phyloP scores from a whole-genome alignment of 2,113 vertebrate genomes.

The Dasyornis broadbenti region DNA sequence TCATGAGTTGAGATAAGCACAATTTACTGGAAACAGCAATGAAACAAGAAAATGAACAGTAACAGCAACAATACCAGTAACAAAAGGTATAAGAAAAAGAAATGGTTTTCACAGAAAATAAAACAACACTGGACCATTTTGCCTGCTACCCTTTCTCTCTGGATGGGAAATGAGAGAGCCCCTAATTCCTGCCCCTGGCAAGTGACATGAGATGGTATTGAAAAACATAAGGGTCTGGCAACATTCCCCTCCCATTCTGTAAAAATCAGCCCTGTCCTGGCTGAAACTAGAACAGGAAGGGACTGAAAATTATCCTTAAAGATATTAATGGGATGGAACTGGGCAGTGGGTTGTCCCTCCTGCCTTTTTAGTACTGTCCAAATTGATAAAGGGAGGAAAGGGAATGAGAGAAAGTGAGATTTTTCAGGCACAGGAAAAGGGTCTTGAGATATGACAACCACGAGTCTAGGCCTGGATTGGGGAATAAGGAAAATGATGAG shows the following conservation, averaged over 20 bases:
- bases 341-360: background rate
- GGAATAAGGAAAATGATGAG: background rate
- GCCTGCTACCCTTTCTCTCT: background rate
- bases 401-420: background rate
- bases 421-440: background rate
- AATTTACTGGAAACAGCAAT: background rate
- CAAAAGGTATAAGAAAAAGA: background rate
- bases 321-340: background rate
- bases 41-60: background rate
- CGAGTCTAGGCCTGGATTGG: background rate
- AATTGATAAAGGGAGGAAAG: background rate
- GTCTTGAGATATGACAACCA: background rate
- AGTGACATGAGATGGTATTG: background rate
- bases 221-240: background rate
- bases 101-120: background rate
- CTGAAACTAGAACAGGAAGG: background rate
- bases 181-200: background rate
- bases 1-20: too few species aligned
- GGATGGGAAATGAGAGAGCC: background rate
- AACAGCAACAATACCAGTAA: too few species aligned
- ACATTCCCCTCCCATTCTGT: accelerated
- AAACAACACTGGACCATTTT: background rate
- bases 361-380: background rate
- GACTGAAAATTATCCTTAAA: accelerated
- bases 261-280: background rate